These are phyloP conservation scores for Caenorhabditis auriculariae DNA, from an alignment of 2,888 invertebrate species.

Conservation along the genomic window DNA sequence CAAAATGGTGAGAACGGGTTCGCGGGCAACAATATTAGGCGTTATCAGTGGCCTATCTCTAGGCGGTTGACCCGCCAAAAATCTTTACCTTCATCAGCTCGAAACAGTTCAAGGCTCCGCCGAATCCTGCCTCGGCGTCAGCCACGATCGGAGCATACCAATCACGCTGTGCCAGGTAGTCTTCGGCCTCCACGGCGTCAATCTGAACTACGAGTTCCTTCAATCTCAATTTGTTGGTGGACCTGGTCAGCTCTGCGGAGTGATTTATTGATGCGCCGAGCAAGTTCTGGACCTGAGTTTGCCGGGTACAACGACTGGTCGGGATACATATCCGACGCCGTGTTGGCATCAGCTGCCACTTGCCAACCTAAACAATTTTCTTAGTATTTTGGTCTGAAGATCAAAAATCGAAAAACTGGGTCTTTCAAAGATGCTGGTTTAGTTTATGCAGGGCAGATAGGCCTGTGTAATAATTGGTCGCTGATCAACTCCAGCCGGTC, in stretches of 20 bases:
- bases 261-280: constrained; percentile 62
- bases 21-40: too few species aligned
- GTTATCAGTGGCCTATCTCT: too few species aligned
- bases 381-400: too few species aligned
- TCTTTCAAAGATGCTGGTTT: not conserved
- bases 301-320: constrained; percentile 65
- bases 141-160: constrained; percentile 64
- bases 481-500: too few species aligned
- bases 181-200: constrained; percentile 59
- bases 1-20: too few species aligned
- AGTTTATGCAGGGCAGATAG: not conserved
- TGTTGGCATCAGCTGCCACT: constrained; percentile 65
- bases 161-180: constrained; percentile 58
- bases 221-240: not conserved
- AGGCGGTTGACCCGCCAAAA: too few species aligned
- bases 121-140: constrained; percentile 65
- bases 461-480: too few species aligned
- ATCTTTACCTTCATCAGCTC: constrained; percentile 64
- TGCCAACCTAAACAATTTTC: constrained; percentile 63
- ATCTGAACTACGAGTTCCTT: constrained; percentile 29
- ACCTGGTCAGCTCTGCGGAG: constrained; percentile 63
- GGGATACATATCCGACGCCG: constrained; percentile 64
- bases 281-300: constrained; percentile 64
- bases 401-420: too few species aligned
- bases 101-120: constrained; percentile 65